Evolutionary conservation across 2,888 invertebrate species (phyloP).

Genomic region (Leptinotarsa tumamoca): DNA sequence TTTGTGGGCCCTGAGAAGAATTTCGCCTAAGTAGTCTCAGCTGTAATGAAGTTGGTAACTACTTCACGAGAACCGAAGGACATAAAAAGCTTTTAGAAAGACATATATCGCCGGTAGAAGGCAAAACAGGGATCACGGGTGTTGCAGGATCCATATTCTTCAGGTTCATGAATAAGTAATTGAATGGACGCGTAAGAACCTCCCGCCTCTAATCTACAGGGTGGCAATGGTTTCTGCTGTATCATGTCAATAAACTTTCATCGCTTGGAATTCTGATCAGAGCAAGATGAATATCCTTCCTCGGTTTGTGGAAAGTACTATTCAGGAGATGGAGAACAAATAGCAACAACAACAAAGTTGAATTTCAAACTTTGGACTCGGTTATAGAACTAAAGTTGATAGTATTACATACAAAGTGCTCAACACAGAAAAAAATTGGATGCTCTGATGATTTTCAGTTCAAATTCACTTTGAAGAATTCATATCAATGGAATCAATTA

Average conservation of each 20-base stretch:
- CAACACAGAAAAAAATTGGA: no score
- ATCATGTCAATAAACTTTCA: not conserved
- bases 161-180: not conserved
- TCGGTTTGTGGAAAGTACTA: no score
- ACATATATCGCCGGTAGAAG: not conserved
- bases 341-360: no score
- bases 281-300: no score
- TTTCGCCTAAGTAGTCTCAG: conserved; percentile 9
- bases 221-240: not conserved
- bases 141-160: not conserved
- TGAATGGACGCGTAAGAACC: not conserved
- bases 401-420: no score
- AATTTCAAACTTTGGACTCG: no score
- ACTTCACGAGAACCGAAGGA: not conserved
- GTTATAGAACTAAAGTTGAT: no score
- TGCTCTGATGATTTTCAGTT: no score
- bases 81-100: not conserved
- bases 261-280: not conserved
- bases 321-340: no score
- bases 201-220: not conserved
- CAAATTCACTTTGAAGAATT: no score
- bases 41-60: conserved; percentile 14
- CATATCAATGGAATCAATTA: no score
- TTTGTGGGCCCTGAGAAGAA: not conserved
- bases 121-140: not conserved